Conservation (phyloP, 2,797 vertebrate species). For the Anguilla anguilla region DNA sequence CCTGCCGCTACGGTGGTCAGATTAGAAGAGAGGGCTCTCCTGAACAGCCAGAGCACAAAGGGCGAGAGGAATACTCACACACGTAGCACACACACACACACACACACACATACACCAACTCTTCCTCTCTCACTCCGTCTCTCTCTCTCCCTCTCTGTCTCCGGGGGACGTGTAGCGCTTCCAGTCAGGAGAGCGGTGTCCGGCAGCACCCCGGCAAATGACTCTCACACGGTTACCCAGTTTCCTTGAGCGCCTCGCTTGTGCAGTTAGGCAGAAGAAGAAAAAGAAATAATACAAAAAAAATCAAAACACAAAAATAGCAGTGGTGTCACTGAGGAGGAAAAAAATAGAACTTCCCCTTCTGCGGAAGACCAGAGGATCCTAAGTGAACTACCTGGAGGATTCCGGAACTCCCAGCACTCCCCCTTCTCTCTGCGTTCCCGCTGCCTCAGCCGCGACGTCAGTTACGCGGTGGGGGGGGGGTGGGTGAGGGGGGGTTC, state of each 20-base stretch:
- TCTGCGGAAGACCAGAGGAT: not conserved
- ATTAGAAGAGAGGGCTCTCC: not conserved
- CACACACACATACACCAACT: slow-evolving; percentile 29
- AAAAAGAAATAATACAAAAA: not conserved
- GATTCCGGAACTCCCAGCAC: not conserved
- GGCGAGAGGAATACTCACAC: slow-evolving; percentile 22
- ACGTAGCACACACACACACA: slow-evolving; percentile 1
- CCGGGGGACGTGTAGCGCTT: not conserved
- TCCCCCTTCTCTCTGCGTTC: not conserved
- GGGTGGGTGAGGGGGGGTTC: not conserved
- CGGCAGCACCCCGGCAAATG: not conserved
- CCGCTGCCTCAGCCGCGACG: not conserved
- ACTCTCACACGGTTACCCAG: not conserved
- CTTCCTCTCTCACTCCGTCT: slow-evolving; percentile 55
- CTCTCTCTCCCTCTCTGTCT: not conserved
- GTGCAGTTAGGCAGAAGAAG: not conserved
- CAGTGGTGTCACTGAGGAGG: not conserved
- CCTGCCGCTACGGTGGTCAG: not conserved
- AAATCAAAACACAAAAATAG: not conserved
- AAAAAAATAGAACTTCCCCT: not conserved
- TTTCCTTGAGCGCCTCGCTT: not conserved
- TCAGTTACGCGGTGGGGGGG: not conserved
- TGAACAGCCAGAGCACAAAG: slow-evolving; percentile 24
- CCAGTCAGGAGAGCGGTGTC: not conserved
- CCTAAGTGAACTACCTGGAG: not conserved